Conservation (phyloP, 1,140 invertebrate genomes). For the Bombus turneri region DNA sequence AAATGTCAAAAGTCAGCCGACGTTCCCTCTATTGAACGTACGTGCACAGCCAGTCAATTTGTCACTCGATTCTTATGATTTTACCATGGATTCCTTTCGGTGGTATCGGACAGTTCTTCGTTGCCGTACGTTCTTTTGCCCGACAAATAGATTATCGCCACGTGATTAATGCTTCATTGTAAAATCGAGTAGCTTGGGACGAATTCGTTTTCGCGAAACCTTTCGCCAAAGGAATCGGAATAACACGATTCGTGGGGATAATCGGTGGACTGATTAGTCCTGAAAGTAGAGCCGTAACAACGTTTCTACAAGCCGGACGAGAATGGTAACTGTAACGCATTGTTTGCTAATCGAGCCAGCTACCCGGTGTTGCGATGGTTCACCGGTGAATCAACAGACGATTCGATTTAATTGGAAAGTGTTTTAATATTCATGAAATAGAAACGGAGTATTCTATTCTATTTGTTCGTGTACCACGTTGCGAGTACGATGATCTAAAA, state of each 20-base stretch:
- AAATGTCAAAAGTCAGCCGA: conserved; percentile 29
- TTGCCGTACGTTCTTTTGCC: neutral
- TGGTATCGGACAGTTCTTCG: neutral
- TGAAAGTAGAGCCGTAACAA: neutral
- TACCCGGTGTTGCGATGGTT: neutral
- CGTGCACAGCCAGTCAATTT: conserved; percentile 1
- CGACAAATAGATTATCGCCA: conserved; percentile 18
- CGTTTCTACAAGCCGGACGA: neutral
- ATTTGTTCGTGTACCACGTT: no score
- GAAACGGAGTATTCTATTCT: neutral
- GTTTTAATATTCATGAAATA: conserved; percentile 19
- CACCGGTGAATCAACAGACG: neutral
- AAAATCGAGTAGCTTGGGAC: neutral
- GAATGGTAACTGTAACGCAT: conserved; percentile 26
- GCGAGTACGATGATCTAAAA: neutral
- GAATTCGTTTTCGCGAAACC: neutral
- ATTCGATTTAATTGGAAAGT: conserved; percentile 27
- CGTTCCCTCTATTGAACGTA: neutral
- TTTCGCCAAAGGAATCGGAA: neutral
- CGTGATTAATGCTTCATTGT: conserved; percentile 35
- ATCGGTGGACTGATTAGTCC: neutral
- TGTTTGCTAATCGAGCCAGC: conserved; percentile 9
- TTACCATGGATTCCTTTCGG: neutral
- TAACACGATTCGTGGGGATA: neutral
- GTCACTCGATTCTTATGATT: conserved; percentile 17